These are phyloP conservation scores for Meriones unguiculatus DNA, from an alignment of 2,113 vertebrate genomes.

Conservation along the genomic window DNA sequence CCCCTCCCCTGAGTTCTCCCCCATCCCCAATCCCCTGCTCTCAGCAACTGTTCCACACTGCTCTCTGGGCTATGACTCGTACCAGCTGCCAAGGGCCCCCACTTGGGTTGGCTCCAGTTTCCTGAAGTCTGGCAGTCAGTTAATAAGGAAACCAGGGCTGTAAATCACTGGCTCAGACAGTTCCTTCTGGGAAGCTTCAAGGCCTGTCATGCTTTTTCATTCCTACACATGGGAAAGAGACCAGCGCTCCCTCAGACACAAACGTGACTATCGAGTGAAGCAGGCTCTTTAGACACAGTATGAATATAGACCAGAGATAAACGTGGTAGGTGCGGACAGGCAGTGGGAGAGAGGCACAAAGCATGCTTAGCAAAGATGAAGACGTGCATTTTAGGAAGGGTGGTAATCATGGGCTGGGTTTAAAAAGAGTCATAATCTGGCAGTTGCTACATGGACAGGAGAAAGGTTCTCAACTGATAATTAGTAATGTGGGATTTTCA, in stretches of 20 bases:
- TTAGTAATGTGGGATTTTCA: neutral
- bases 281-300: conserved; percentile 29
- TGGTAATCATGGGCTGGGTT: neutral
- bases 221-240: conserved; percentile 63
- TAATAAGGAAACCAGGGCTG: conserved; percentile 72
- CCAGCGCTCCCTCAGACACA: conserved; percentile 48
- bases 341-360: neutral
- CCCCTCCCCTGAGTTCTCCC: too few species aligned
- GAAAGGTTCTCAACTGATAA: neutral
- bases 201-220: conserved; percentile 66
- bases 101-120: conserved; percentile 61
- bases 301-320: conserved; percentile 11
- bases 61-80: conserved; percentile 67
- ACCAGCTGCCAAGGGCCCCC: conserved; percentile 68
- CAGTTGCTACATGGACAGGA: neutral
- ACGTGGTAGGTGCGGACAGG: neutral
- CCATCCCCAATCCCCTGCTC: neutral
- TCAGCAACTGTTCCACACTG: neutral
- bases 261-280: neutral
- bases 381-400: neutral
- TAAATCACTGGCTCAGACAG: conserved; percentile 71
- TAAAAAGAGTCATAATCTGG: conserved; percentile 5
- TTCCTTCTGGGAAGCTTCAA: conserved; percentile 73
- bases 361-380: neutral
- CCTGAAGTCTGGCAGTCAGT: conserved; percentile 76